Base-by-base conservation (phyloP, 2,888 invertebrate genomes). In the Catocala nupta region DNA sequence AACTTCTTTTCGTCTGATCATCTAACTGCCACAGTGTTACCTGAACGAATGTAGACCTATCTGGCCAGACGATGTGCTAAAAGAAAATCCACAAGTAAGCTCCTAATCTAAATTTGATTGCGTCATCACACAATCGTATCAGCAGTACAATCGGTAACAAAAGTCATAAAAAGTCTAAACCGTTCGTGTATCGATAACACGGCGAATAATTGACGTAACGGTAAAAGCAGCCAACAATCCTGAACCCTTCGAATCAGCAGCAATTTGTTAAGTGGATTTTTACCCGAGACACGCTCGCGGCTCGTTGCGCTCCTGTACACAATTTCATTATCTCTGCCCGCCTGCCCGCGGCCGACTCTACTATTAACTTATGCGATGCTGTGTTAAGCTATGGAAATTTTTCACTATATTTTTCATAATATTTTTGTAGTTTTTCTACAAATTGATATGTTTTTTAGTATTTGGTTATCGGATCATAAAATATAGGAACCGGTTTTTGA, bases 261-360 rank as follows among this genome's bases (percentile, higher is more conserved):
- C 94, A 94, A 94, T 94, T 94, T 94, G 94, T 94, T 94, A 94
- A 94, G 94, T 94, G 94, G 94, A 94, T 94, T 94, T 94, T 94
- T 94, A 92, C 88, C 90, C 93, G 94, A 93, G 93, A 93, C 93
- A 92, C 91, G 92, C 91, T 90, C 92, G 84, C 90, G 92, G 87
- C 91, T 91, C 94, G 93, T 90, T 92, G 93, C 94, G 93, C 93
- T 91, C 87, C 92, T 93, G 91, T 92, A 93, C 94, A 93, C 94
- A 94, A 94, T 94, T 94, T 93, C 93, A 94, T 94, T 94, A 94
- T 93, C 92, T 91, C 87, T 87, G 88, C 89, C 87, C 88, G 90
- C 89, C 87, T 84, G 87, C 86, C 87, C 88, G 88, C 87, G 84
- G 83, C 83, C 85, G 85, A 78, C 81, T 85, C 84, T 86, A 90